Conservation (phyloP, 2,797 vertebrate species). For the Ataeniobius toweri region DNA sequence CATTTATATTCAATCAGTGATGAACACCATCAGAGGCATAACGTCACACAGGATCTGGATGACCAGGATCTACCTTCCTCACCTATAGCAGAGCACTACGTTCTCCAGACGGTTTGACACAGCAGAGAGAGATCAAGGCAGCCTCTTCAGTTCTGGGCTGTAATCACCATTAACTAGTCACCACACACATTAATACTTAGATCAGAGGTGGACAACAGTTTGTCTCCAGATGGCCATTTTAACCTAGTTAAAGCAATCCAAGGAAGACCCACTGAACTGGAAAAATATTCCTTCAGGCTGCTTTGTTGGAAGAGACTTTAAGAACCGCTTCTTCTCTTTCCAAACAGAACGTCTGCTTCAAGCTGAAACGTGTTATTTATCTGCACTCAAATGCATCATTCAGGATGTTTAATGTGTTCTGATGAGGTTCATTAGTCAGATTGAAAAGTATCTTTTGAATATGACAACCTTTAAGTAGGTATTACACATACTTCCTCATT, state of each 20-base stretch:
- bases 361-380: not conserved
- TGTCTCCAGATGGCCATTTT: not conserved
- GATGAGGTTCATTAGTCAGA: not conserved
- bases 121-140: too few species aligned
- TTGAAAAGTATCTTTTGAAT: too few species aligned
- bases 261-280: not conserved
- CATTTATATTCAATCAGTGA: conserved; percentile 11
- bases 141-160: too few species aligned
- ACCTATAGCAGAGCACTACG: too few species aligned
- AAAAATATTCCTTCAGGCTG: not conserved
- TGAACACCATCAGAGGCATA: not conserved
- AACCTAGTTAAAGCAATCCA: not conserved
- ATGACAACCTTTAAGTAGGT: not conserved
- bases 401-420: not conserved
- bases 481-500: not conserved
- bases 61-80: not conserved
- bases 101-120: too few species aligned
- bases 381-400: not conserved
- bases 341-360: not conserved
- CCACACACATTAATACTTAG: not conserved
- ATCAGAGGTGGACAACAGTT: not conserved
- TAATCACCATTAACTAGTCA: not conserved
- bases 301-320: too few species aligned
- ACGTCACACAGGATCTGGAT: not conserved
- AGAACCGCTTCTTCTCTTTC: not conserved